These are phyloP conservation scores for Emmelina monodactyla DNA, from an alignment of 2,888 invertebrate genomes.

Conservation along the genomic window DNA sequence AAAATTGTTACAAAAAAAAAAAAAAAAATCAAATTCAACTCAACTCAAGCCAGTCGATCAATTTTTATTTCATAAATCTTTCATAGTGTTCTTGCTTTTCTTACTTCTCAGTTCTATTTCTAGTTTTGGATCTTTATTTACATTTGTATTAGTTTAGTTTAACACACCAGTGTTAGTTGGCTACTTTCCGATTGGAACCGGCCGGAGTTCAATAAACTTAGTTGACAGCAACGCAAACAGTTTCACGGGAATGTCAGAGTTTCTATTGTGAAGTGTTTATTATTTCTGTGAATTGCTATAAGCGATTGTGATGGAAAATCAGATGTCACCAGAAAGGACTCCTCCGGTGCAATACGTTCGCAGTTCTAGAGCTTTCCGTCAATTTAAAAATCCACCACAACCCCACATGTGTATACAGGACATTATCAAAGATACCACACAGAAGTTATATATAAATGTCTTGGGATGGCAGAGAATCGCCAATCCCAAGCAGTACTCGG, in stretches of 20 bases:
- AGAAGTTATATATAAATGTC: slow-evolving; percentile 72
- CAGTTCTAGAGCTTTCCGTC: slow-evolving; percentile 68
- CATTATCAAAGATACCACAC: slow-evolving; percentile 65
- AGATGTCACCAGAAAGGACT: slow-evolving; percentile 43
- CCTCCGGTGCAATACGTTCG: slow-evolving; percentile 65
- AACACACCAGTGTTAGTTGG: neutral
- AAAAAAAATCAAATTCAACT: no score
- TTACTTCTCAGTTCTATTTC: no score
- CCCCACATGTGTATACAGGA: slow-evolving; percentile 79
- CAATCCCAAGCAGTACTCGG: slow-evolving; percentile 70
- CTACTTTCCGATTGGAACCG: neutral
- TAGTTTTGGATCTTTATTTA: no score
- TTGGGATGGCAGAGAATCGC: slow-evolving; percentile 78
- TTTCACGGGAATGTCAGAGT: slow-evolving; percentile 33
- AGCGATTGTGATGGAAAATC: slow-evolving; percentile 49
- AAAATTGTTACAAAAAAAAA: no score
- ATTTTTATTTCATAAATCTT: no score
- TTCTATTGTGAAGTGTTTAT: neutral
- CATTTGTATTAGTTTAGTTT: no score
- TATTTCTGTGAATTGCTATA: neutral
- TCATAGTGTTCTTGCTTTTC: no score
- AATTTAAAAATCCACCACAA: slow-evolving; percentile 78
- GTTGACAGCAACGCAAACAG: slow-evolving; percentile 18
- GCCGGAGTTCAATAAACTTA: slow-evolving; percentile 51
- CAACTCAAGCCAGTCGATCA: no score